Evolutionary conservation across 2,888 invertebrate species (phyloP), one percentile per base, ranked within the genome.

Genomic region (Amiota mariae): DNA sequence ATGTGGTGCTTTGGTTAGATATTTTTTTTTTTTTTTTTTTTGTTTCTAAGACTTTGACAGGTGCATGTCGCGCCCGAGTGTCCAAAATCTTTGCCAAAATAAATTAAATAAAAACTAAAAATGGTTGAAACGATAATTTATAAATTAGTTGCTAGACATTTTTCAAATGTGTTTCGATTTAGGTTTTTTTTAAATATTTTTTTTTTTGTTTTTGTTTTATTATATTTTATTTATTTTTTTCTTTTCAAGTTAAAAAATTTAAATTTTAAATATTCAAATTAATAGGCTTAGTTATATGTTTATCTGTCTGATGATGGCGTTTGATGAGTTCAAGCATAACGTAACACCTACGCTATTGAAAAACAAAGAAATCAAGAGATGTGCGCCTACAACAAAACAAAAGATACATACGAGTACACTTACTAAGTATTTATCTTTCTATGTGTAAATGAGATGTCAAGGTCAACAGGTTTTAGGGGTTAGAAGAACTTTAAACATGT

Each of bases 381-480:
- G 46, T 8, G 12, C 46, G 63, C 15, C 36, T n/a, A 12, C 59
- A 63, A 46, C 36, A 63, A 10, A 64, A 2, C 11, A 63, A 59
- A 9, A 20, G 13, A 66, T 15, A 66, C 13, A 68, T 56, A 13
- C 24, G 6, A 20, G 20, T 36, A 67, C 24, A 67, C 8, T 13
- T 24, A 68, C 24, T 24, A 24, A 1, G 24, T 24, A 6, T 24
- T 24, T 24, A 24, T 24, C 2, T 24, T 2, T 24, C 2, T 24
- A 24, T 51, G 51, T 51, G 54, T n/a, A 51, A 3, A 51, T 51
- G 0, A 48, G 46, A 66, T 66, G 66, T 66, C 66, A 66, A 66
- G 66, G 66, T 66, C 66, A 66, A 48, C 48, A 49, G 6, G 66
- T 20, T 49, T 66, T 18, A 46, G 24, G 63, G 10, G 48, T 49